A percentile compares a stretch with the other conserved stretches of the same genome.
These are phyloP conservation scores for Esox niger DNA, from an alignment of 2,113 vertebrate species.

Conservation along the genomic window DNA sequence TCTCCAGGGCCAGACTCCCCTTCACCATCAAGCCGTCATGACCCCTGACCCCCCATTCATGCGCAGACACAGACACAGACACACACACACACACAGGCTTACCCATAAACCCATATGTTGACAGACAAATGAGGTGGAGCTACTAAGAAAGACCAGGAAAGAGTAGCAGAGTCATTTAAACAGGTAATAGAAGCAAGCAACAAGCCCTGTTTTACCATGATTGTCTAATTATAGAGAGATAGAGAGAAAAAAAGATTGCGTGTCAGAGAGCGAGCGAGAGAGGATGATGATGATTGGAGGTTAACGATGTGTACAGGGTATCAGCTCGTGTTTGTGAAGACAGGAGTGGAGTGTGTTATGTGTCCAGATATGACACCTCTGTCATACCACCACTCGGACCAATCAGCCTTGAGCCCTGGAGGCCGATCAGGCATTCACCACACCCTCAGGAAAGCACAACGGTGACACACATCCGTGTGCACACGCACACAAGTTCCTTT, in stretches of 20 bases:
- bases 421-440: not conserved
- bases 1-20: not conserved
- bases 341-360: no score
- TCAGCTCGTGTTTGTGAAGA: no score
- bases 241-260: not conserved
- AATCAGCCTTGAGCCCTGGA: no score
- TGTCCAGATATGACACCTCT: no score
- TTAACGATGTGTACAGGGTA: no score
- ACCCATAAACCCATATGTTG: constrained; percentile 12
- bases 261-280: not conserved
- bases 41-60: constrained; percentile 20
- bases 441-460: not conserved
- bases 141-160: not conserved
- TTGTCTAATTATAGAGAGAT: constrained; percentile 10
- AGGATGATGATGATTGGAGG: not conserved
- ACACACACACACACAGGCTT: not conserved
- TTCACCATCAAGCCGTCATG: constrained; percentile 31
- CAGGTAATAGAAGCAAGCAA: no score
- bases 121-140: constrained; percentile 5
- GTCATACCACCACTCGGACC: no score
- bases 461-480: constrained; percentile 1
- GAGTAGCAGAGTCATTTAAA: not conserved
- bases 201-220: constrained; percentile 8
- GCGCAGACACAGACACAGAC: not conserved
- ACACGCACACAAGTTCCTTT: not conserved